Evolutionary conservation across 2,888 invertebrate genomes (phyloP).

Genomic region (Trichopria drosophilae): DNA sequence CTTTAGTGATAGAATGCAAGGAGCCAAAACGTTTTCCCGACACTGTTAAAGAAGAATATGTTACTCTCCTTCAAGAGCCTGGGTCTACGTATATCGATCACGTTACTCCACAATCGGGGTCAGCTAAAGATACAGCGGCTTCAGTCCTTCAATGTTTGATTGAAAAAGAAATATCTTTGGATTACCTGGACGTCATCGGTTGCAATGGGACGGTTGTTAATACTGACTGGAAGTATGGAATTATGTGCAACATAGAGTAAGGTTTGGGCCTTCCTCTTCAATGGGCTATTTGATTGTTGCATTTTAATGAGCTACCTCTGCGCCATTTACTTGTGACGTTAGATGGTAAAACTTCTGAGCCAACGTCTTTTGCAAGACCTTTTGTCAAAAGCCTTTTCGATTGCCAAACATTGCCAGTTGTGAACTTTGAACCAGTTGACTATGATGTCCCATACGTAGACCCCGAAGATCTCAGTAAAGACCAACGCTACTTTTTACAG

Average conservation of each 20-base stretch:
- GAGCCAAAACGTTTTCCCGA: no score
- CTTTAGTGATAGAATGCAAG: no score
- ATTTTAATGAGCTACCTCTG: constrained; percentile 17
- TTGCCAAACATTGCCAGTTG: no score
- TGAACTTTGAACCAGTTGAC: no score
- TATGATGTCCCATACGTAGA: no score
- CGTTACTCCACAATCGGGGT: no score
- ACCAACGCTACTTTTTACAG: constrained; percentile 20
- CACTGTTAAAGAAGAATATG: no score
- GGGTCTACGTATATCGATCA: no score
- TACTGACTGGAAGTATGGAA: constrained; percentile 9
- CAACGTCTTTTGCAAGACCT: constrained; percentile 8
- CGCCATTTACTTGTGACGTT: constrained; percentile 11
- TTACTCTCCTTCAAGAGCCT: no score
- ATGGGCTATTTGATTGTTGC: constrained; percentile 16
- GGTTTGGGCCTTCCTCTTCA: constrained; percentile 7
- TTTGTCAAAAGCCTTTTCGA: constrained; percentile 7
- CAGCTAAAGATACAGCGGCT: not conserved
- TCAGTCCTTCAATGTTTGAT: constrained; percentile 2
- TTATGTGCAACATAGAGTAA: constrained; percentile 10
- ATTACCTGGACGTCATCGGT: constrained; percentile 10
- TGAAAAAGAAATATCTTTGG: constrained; percentile 8
- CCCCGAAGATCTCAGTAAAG: constrained; percentile 7
- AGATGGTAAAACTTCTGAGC: constrained; percentile 11
- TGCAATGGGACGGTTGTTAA: constrained; percentile 14